Evolutionary conservation across 2,888 invertebrate genomes (phyloP), one percentile per base, ranked within the genome.

Genomic region (Chrysina gloriosa): DNA sequence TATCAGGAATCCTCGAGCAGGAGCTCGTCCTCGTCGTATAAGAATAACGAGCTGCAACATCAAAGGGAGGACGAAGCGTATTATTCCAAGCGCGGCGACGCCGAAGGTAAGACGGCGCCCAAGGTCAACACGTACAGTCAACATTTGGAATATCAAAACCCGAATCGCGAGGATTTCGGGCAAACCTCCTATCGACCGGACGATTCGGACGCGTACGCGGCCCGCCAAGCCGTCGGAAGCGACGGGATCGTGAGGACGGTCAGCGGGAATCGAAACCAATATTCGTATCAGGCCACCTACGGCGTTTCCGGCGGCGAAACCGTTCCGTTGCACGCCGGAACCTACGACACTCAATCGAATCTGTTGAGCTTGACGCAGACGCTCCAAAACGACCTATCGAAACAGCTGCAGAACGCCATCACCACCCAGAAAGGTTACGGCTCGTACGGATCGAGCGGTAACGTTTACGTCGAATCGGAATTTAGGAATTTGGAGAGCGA

Each of bases 1-100:
- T 81, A 81, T 58, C 80, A 83, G 73, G 79, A 83, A 71, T 82
- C 81, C 72, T 80, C 82, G 70, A 83, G 81, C 74, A 78, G 79
- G 69, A 78, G 79, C n/a, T 80, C 81, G 4, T 75, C 81, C 2
- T 76, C 81, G 1, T 77, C 80, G 0, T 84, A 75, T 70, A 78
- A 77, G 67, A 82, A 84, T 72, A 81, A 83, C 71, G 82, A 84
- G 70, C 70, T 84, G 4, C 82, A 83, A 73, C 81, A 80, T 64
- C 77, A 81, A 73, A 79, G 80, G 11, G 82, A 83, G 27, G 83
- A 83, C 69, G 79, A 80, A 70, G 82, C 82, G 4, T 82, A 76
- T 65, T 82, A 82, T 69, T 74, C 78, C 5, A 80, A 80, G 76
- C 79, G 80, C 65, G 83, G 83, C 4, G 84, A 84, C 67, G 71